Conservation (phyloP, 2,113 vertebrate genomes). For the Cheirogaleus medius region DNA sequence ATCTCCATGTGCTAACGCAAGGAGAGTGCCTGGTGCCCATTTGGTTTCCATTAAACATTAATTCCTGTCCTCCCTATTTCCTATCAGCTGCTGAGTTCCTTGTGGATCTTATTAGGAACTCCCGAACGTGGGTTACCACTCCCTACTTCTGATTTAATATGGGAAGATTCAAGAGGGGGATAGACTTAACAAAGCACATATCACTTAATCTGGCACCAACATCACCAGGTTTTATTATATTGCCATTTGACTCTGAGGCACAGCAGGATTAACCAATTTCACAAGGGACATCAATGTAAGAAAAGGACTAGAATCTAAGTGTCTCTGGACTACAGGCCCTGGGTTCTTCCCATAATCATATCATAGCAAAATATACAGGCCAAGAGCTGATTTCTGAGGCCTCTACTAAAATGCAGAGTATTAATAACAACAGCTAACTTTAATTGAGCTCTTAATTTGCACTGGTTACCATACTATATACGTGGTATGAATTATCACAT, state of each 20-base stretch:
- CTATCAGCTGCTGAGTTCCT: background rate
- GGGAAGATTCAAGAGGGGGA: background rate
- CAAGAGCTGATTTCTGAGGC: background rate
- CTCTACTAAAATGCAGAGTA: background rate
- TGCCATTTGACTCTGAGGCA: background rate
- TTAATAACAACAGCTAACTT: background rate
- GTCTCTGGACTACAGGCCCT: background rate
- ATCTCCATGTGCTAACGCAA: background rate
- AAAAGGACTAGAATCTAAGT: background rate
- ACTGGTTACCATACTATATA: background rate
- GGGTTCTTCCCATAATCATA: background rate
- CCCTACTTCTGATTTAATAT: background rate
- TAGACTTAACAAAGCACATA: background rate
- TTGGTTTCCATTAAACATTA: background rate
- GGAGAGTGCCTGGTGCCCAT: background rate
- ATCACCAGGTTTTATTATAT: background rate
- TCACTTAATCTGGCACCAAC: background rate
- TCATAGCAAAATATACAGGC: background rate
- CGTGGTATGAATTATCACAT: background rate
- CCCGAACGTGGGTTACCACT: background rate
- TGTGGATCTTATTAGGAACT: background rate
- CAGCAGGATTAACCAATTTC: background rate
- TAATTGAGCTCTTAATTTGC: background rate
- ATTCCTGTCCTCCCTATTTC: background rate
- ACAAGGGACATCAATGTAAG: background rate